A percentile compares a stretch with the other conserved stretches of the same genome.
Conservation (phyloP, 2,888 invertebrate species). For the Lacanobia oleracea region DNA sequence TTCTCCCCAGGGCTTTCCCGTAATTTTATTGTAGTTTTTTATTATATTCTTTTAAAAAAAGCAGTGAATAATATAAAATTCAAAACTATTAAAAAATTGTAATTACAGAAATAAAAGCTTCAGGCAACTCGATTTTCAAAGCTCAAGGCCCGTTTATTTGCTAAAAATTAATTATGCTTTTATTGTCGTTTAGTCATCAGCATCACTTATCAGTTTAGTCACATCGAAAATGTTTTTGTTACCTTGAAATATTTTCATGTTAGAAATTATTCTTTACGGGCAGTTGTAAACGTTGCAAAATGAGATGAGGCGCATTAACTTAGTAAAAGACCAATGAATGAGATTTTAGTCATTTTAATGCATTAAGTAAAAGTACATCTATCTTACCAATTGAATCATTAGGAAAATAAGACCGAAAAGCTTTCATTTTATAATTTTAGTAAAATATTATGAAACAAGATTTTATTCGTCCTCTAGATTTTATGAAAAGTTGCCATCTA, state of each 20-base stretch:
- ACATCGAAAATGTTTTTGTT: neutral
- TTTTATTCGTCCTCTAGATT: neutral
- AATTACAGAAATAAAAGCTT: too few species aligned
- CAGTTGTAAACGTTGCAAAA: constrained; percentile 1
- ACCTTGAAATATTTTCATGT: constrained; percentile 2
- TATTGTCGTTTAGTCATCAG: neutral
- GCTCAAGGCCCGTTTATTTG: neutral
- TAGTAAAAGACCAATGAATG: neutral
- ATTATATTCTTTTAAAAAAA: neutral
- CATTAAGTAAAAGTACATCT: neutral
- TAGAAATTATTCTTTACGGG: neutral
- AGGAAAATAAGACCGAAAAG: constrained; percentile 43
- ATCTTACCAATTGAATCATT: constrained; percentile 44
- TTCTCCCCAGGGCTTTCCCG: neutral
- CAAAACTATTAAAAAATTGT: neutral
- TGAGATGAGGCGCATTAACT: constrained; percentile 20
- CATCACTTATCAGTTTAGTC: neutral
- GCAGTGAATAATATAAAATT: neutral
- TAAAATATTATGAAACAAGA: constrained; percentile 27
- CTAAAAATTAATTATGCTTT: neutral
- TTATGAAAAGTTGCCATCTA: constrained; percentile 12
- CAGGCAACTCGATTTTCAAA: too few species aligned
- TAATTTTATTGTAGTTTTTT: too few species aligned
- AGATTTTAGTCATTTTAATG: constrained; percentile 7
- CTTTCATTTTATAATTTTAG: constrained; percentile 27